A percentile compares a stretch with the other conserved stretches of the same genome.
phyloP scores from a whole-genome alignment of 2,113 vertebrate genomes.

The Heterotilapia buettikoferi region DNA sequence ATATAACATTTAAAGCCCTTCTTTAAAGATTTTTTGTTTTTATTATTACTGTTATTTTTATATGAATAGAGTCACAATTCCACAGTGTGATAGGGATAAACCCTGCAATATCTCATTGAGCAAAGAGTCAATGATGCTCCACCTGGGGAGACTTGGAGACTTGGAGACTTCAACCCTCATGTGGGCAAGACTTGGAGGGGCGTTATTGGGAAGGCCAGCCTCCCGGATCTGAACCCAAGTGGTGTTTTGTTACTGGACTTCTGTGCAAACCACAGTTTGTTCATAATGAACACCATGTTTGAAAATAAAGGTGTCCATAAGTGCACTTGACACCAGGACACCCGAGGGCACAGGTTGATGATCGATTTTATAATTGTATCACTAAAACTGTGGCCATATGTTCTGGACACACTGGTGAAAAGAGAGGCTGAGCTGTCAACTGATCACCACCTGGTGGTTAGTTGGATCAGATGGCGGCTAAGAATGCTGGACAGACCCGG shows the following conservation, averaged over 20 bases:
- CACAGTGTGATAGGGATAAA: background rate
- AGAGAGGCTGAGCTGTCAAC: background rate
- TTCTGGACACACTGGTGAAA: background rate
- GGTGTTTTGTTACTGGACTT: background rate
- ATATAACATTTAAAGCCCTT: background rate
- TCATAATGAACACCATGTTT: background rate
- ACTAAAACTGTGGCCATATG: background rate
- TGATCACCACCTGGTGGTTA: background rate
- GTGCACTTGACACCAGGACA: background rate
- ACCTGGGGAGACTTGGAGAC: background rate
- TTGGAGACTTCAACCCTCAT: background rate
- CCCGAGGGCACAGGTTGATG: background rate
- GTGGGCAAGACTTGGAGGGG: background rate
- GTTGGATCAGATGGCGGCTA: background rate
- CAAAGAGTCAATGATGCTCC: background rate
- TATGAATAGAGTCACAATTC: background rate
- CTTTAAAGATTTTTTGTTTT: background rate
- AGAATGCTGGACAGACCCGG: background rate
- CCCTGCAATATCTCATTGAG: background rate
- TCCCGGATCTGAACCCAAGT: background rate
- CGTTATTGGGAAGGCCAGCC: background rate
- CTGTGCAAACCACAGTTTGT: background rate
- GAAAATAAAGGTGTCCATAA: background rate
- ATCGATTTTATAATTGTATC: background rate
- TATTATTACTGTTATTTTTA: background rate